Evolutionary conservation across 2,888 invertebrate genomes (phyloP).

Genomic region (Lydus trimaculatus): DNA sequence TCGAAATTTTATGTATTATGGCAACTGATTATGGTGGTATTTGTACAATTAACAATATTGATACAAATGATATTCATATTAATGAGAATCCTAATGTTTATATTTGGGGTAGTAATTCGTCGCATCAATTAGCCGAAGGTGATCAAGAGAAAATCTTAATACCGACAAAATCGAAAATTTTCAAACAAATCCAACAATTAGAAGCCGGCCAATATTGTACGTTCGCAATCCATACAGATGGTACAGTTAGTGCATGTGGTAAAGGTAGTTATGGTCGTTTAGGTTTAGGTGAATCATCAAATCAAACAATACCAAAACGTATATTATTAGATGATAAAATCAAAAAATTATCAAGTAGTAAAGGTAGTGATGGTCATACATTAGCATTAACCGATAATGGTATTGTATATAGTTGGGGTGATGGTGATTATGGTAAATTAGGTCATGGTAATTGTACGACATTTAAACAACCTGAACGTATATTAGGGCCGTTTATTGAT

Average conservation of each 20-base stretch:
- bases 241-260: slow-evolving; percentile 68
- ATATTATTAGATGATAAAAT: slow-evolving; percentile 63
- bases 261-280: slow-evolving; percentile 70
- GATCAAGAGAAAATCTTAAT: slow-evolving; percentile 67
- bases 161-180: slow-evolving; percentile 66
- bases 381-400: slow-evolving; percentile 65
- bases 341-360: slow-evolving; percentile 64
- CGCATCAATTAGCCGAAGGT: slow-evolving; percentile 69
- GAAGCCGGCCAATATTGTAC: slow-evolving; percentile 73
- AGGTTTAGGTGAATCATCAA: slow-evolving; percentile 70
- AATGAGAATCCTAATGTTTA: slow-evolving; percentile 64
- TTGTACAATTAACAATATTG: slow-evolving; percentile 47
- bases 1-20: slow-evolving; percentile 63
- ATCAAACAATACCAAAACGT: slow-evolving; percentile 66
- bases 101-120: slow-evolving; percentile 73
- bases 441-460: slow-evolving; percentile 65
- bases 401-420: slow-evolving; percentile 66
- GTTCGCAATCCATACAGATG: slow-evolving; percentile 67
- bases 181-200: slow-evolving; percentile 67
- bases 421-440: slow-evolving; percentile 67
- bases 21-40: slow-evolving; percentile 58
- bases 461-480: slow-evolving; percentile 64
- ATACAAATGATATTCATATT: slow-evolving; percentile 42
- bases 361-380: slow-evolving; percentile 68
- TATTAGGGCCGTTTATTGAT: slow-evolving; percentile 60